These are phyloP conservation scores for Camponotus floridanus DNA, from an alignment of 1,140 invertebrate genomes.

Conservation along the genomic window DNA sequence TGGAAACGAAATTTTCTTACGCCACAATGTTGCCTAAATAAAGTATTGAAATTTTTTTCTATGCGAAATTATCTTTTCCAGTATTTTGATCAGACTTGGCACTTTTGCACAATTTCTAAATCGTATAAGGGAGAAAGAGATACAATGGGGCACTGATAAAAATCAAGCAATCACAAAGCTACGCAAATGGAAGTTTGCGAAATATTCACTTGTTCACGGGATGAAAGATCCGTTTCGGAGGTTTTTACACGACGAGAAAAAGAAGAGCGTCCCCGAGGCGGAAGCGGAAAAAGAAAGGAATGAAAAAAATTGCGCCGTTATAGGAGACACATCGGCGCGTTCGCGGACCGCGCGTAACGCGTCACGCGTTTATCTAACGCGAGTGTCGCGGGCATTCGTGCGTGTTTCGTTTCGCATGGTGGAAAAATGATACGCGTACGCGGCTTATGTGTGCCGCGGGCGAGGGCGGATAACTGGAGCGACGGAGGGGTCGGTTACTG, in stretches of 20 bases:
- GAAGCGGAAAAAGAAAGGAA: not conserved
- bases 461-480: slow-evolving; percentile 50
- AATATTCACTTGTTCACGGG: not conserved
- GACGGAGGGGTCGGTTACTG: slow-evolving; percentile 59
- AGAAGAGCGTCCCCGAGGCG: not conserved
- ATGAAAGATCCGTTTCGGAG: not conserved
- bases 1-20: not conserved
- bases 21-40: not conserved
- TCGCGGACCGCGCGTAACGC: not conserved
- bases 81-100: not conserved
- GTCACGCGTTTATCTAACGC: slow-evolving; percentile 9
- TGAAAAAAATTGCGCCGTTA: not conserved
- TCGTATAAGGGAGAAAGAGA: not conserved
- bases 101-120: not conserved
- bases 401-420: not conserved
- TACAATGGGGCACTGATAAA: not conserved
- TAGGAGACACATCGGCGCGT: not conserved
- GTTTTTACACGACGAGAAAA: not conserved
- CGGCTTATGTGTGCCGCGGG: slow-evolving; percentile 29
- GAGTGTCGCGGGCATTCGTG: not conserved
- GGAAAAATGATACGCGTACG: slow-evolving; percentile 29
- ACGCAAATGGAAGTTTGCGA: not conserved
- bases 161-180: slow-evolving; percentile 22
- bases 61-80: not conserved
- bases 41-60: not conserved